Conservation (phyloP, 2,797 vertebrate species). For the Gymnocypris eckloni region DNA sequence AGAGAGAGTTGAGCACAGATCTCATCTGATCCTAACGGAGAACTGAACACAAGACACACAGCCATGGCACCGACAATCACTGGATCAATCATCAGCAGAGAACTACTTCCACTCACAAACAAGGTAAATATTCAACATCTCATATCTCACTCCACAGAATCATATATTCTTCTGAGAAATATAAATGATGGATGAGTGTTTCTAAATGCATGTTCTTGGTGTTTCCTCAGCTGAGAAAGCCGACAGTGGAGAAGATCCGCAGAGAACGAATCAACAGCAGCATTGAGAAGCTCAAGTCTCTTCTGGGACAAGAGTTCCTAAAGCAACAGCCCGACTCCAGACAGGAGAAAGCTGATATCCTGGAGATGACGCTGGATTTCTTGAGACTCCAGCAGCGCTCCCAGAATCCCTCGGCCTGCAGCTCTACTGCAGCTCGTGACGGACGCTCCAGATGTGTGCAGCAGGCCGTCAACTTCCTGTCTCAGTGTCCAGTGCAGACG, state of each 20-base stretch:
- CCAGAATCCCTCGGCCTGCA: slow-evolving; percentile 30
- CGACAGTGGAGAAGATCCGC: slow-evolving; percentile 87
- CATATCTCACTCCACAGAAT: not conserved
- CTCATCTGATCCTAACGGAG: slow-evolving; percentile 66
- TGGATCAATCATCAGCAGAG: slow-evolving; percentile 70
- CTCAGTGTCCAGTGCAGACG: slow-evolving; percentile 50
- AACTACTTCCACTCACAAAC: slow-evolving; percentile 72
- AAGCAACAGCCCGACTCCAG: slow-evolving; percentile 73
- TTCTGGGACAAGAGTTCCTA: slow-evolving; percentile 79
- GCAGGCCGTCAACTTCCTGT: slow-evolving; percentile 55
- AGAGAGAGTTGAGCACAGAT: slow-evolving; percentile 65
- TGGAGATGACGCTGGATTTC: slow-evolving; percentile 58
- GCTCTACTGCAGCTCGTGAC: slow-evolving; percentile 51
- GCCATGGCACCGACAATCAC: slow-evolving; percentile 79
- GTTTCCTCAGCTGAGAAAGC: slow-evolving; percentile 81
- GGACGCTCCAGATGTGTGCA: slow-evolving; percentile 66
- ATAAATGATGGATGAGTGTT: not conserved
- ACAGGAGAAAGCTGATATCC: slow-evolving; percentile 66
- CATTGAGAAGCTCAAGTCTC: slow-evolving; percentile 82
- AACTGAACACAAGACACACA: slow-evolving; percentile 63
- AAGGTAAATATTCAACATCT: slow-evolving; percentile 73
- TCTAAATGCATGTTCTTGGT: slow-evolving; percentile 30
- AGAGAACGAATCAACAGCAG: slow-evolving; percentile 81
- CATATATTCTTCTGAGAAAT: not conserved
- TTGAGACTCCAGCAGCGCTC: slow-evolving; percentile 48